Conservation (phyloP, 2,888 invertebrate species). For the Schrankia costaestrigalis region DNA sequence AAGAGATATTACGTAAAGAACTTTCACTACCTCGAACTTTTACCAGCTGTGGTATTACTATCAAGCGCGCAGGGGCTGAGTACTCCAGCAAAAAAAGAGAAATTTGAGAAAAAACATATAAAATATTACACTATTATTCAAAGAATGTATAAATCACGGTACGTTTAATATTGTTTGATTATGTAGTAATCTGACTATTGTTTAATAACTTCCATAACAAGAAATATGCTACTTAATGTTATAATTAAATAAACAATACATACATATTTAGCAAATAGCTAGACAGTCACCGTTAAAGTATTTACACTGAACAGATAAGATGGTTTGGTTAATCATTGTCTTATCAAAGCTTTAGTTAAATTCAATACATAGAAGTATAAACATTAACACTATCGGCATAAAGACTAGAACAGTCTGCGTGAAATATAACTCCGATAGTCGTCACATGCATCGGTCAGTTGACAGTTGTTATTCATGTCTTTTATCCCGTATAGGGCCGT, state of each 20-base stretch:
- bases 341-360: slow-evolving; percentile 20
- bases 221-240: no score
- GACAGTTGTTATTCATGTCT: neutral
- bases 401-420: neutral
- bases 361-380: slow-evolving; percentile 1
- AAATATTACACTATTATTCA: no score
- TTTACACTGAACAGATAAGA: slow-evolving; percentile 8
- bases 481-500: neutral
- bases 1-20: slow-evolving; percentile 15
- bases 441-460: neutral
- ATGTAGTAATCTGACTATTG: no score
- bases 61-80: slow-evolving; percentile 3
- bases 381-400: no score
- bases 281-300: slow-evolving; percentile 4
- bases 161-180: no score
- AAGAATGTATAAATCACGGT: no score
- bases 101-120: slow-evolving; percentile 6
- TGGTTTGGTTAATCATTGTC: slow-evolving; percentile 11
- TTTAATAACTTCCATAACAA: no score
- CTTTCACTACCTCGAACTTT: slow-evolving; percentile 17
- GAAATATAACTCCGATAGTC: neutral
- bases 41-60: neutral
- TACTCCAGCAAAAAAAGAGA: slow-evolving; percentile 10
- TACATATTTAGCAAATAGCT: neutral
- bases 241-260: no score